phyloP scores from a whole-genome alignment of 2,888 invertebrate species.

The Eupithecia centaureata region DNA sequence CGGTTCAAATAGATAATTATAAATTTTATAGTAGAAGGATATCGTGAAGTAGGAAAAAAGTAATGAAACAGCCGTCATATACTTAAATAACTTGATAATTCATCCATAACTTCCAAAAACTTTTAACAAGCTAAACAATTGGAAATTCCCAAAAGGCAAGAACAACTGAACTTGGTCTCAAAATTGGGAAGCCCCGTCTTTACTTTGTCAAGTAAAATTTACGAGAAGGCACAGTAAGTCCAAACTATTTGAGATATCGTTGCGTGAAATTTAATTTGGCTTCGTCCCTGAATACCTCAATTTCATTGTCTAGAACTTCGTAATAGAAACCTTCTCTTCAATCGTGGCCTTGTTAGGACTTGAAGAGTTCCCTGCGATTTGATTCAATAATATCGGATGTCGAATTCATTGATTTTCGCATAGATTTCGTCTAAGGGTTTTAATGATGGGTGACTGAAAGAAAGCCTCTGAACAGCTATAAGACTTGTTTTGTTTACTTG shows the following conservation, averaged over 20 bases:
- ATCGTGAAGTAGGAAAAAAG: not conserved
- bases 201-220: conserved; percentile 22
- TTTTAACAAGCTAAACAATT: conserved; percentile 12
- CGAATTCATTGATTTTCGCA: not conserved
- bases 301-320: conserved; percentile 14
- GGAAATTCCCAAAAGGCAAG: conserved; percentile 11
- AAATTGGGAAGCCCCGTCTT: conserved; percentile 10
- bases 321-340: conserved; percentile 9
- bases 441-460: not conserved
- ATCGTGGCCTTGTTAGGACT: conserved; percentile 6
- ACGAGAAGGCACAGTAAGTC: conserved; percentile 20
- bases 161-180: conserved; percentile 15
- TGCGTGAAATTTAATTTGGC: conserved; percentile 21
- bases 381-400: not conserved
- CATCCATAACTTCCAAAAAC: conserved; percentile 7
- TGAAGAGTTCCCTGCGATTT: not conserved
- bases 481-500: not conserved
- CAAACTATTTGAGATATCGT: conserved; percentile 23
- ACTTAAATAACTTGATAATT: conserved; percentile 4
- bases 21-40: too few species aligned
- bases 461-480: not conserved
- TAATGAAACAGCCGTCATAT: not conserved
- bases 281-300: conserved; percentile 4
- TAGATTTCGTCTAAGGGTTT: not conserved
- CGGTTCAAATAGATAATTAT: not conserved